phyloP scores from a whole-genome alignment of 1,140 invertebrate species.

The Drosophila pectinifera region DNA sequence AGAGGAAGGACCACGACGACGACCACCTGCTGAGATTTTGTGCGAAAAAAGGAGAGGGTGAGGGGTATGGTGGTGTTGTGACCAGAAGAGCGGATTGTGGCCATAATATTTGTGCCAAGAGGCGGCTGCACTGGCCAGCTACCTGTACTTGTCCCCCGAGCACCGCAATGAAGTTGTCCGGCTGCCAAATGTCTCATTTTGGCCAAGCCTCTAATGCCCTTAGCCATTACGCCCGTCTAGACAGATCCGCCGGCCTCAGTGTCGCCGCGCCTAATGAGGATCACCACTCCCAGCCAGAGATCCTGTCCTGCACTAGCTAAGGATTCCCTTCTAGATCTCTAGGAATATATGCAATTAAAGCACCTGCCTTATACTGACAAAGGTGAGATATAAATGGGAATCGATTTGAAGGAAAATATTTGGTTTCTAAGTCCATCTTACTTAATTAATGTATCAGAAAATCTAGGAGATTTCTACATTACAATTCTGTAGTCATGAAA shows the following conservation, averaged over 20 bases:
- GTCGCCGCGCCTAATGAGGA: constrained; percentile 57
- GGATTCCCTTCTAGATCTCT: too few species aligned
- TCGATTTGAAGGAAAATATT: not conserved
- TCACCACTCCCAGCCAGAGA: constrained; percentile 2
- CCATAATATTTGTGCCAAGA: constrained; percentile 72
- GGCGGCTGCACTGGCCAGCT: constrained; percentile 19
- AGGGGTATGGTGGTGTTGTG: constrained; percentile 35
- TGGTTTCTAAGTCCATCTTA: not conserved
- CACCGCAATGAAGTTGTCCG: constrained; percentile 63
- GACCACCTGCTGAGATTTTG: constrained; percentile 73
- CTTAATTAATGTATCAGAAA: not conserved
- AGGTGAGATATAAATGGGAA: not conserved
- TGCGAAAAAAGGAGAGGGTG: constrained; percentile 50
- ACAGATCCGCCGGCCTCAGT: constrained; percentile 26
- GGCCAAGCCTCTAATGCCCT: constrained; percentile 27
- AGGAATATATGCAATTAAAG: not conserved
- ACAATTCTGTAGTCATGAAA: not conserved
- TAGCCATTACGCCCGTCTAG: constrained; percentile 64
- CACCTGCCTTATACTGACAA: not conserved
- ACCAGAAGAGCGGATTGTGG: constrained; percentile 66
- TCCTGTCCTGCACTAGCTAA: too few species aligned
- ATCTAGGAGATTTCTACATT: rapidly evolving
- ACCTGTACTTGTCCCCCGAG: constrained; percentile 36
- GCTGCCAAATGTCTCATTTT: constrained; percentile 64
- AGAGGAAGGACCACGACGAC: not conserved